A percentile compares a stretch with the other conserved stretches of the same genome.
phyloP scores from a whole-genome alignment of 53 echinoderm and acorn worm genomes.

The Luidia sarsii region DNA sequence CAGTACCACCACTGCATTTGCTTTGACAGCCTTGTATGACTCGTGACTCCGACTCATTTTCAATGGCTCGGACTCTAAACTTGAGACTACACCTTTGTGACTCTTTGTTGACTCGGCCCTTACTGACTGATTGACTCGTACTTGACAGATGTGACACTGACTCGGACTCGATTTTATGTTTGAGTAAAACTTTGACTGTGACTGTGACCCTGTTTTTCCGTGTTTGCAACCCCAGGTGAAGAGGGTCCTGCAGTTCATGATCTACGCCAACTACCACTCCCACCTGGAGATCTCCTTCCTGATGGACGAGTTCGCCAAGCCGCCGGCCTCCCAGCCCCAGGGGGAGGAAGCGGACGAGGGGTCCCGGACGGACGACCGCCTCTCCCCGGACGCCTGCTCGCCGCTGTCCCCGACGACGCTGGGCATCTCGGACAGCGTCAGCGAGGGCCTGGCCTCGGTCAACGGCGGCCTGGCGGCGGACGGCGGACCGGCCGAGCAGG shows the following conservation, averaged over 20 bases:
- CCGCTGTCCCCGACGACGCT: constrained; percentile 35
- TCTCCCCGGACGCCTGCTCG: constrained; percentile 37
- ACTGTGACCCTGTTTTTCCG: too few relatives aligned
- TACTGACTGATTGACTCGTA: too few relatives aligned
- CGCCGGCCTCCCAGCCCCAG: constrained; percentile 45
- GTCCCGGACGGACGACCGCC: background rate
- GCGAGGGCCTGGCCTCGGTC: constrained; percentile 51
- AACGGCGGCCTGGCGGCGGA: constrained; percentile 5
- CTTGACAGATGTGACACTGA: too few relatives aligned
- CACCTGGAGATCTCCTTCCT: constrained; percentile 87
- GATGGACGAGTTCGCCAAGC: constrained; percentile 89
- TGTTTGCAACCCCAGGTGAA: constrained; percentile 71
- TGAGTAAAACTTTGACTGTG: too few relatives aligned
- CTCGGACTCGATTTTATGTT: too few relatives aligned
- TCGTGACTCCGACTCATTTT: too few relatives aligned
- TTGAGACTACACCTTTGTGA: too few relatives aligned
- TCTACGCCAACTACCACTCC: constrained; percentile 85
- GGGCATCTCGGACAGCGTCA: constrained; percentile 52
- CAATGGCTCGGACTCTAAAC: too few relatives aligned
- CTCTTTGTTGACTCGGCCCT: too few relatives aligned
- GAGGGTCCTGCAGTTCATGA: constrained; percentile 82
- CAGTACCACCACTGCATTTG: too few relatives aligned
- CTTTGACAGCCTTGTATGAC: too few relatives aligned
- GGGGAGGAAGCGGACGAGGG: too few relatives aligned
- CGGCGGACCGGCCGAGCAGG: background rate